phyloP scores from a whole-genome alignment of 2,797 vertebrate genomes.

The Ctenopoma multispine region DNA sequence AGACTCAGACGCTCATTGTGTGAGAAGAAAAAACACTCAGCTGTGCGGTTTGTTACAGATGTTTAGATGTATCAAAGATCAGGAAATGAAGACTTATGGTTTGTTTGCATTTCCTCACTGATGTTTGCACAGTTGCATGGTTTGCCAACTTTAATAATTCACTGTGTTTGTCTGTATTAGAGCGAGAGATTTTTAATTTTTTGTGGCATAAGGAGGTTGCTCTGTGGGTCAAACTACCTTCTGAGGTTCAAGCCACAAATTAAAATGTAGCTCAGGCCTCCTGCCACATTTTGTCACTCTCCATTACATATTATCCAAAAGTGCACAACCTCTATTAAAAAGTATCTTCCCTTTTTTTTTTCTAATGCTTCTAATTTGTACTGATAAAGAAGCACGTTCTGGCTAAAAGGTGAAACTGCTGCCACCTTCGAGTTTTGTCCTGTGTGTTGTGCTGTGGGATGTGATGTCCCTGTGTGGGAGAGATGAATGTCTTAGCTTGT shows the following conservation, averaged over 20 bases:
- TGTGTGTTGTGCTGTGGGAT: constrained; percentile 62
- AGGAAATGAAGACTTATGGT: constrained; percentile 79
- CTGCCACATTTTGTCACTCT: constrained; percentile 79
- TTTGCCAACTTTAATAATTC: constrained; percentile 74
- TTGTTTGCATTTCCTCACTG: constrained; percentile 69
- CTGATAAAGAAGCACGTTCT: constrained; percentile 50
- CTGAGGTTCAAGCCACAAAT: constrained; percentile 85
- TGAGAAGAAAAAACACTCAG: constrained; percentile 26
- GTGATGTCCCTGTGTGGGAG: constrained; percentile 77
- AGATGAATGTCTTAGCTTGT: constrained; percentile 81
- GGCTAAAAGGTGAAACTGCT: constrained; percentile 54
- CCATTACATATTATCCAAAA: constrained; percentile 83
- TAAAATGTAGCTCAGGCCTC: constrained; percentile 63
- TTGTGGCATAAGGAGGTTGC: constrained; percentile 87
- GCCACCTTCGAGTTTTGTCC: constrained; percentile 33
- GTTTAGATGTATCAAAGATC: constrained; percentile 63
- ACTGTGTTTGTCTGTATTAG: constrained; percentile 73
- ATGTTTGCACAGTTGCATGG: constrained; percentile 71
- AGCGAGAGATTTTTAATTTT: constrained; percentile 69
- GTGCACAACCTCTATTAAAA: constrained; percentile 77
- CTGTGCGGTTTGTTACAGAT: constrained; percentile 43
- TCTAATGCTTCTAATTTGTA: constrained; percentile 34
- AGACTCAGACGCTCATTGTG: constrained; percentile 45
- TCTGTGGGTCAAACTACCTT: constrained; percentile 88
- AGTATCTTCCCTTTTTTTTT: constrained; percentile 21